Evolutionary conservation across 2,888 invertebrate species (phyloP), one percentile per base, ranked within the genome.

Genomic region (Synergus japonicus): DNA sequence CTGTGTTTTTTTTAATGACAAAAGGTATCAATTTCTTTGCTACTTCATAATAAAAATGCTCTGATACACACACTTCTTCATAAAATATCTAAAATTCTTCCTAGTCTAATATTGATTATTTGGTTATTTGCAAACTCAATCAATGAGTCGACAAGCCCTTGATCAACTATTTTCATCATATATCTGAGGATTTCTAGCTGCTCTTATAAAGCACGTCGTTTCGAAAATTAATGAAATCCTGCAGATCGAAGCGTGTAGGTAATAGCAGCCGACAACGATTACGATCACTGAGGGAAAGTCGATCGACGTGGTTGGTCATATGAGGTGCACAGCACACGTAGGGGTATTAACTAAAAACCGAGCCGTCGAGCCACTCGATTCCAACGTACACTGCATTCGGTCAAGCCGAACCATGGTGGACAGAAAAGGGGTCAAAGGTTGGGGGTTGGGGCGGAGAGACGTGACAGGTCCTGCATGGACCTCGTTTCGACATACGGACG

Each of bases 291-390:
- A 73, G 73, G 73, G 73, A 73, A 73, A 73, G 73, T 73, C 73
- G 73, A 73, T 73, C 73, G 73, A 73, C 41, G 73, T 73, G 73
- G 73, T 73, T 73, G 73, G 73, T 73, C 54, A 73, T 73, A 73
- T 73, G 73, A 73, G 73, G 73, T 73, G 37, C 54, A 54, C 49
- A 54, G 37, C 54, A 54, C 49, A 54, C 54, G 73, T 54, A 54
- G 37, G 54, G 87, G 87, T 88, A 90, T 90, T 90, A 89, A 89
- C 90, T 90, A 89, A 90, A 90, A 90, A 88, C 88, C 88, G 88
- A 89, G 86, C 85, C 87, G 88, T 86, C 86, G 85, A 82, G 79
- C 76, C 78, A 87, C 85, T 81, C 81, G 84, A 82, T 78, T 65
- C 18, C 64, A 65, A 76, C 79, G 69, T 76, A 78, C 79, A 76